Percentiles rank a stretch among this genome's conserved stretches.
These are phyloP conservation scores for Amiota mariae DNA, from an alignment of 2,888 invertebrate species.

Conservation along the genomic window DNA sequence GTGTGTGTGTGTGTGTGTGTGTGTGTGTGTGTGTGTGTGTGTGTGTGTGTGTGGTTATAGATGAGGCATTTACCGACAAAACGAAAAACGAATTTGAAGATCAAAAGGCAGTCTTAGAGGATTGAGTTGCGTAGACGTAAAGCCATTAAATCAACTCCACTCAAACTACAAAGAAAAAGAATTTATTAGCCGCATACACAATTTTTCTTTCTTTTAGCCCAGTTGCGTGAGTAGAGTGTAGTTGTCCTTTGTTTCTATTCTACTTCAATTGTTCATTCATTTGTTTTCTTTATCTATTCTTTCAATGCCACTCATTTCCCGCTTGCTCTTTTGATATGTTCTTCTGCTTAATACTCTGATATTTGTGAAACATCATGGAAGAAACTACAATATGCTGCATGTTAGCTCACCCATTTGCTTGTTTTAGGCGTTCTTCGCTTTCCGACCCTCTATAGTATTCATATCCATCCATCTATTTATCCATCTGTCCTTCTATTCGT, in stretches of 20 bases:
- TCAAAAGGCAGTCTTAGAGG: neutral
- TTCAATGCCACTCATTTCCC: neutral
- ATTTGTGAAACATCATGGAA: neutral
- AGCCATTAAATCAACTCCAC: constrained; percentile 18
- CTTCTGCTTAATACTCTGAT: neutral
- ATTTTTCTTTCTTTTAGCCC: neutral
- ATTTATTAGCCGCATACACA: constrained; percentile 15
- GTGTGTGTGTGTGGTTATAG: neutral
- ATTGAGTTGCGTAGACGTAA: neutral
- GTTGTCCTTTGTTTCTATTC: neutral
- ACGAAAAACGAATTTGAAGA: neutral
- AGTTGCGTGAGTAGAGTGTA: neutral
- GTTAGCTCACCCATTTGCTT: neutral
- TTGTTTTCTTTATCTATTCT: neutral
- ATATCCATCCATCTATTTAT: neutral
- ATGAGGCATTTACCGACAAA: no score
- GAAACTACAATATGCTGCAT: constrained; percentile 7
- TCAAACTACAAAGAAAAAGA: neutral
- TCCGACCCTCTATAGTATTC: neutral
- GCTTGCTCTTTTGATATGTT: neutral
- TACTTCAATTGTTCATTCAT: neutral
- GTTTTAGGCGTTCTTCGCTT: neutral
- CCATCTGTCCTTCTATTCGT: neutral
- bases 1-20: neutral
- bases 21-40: neutral